phyloP scores from a whole-genome alignment of 2,888 invertebrate species.

The Drosophila cognata region DNA sequence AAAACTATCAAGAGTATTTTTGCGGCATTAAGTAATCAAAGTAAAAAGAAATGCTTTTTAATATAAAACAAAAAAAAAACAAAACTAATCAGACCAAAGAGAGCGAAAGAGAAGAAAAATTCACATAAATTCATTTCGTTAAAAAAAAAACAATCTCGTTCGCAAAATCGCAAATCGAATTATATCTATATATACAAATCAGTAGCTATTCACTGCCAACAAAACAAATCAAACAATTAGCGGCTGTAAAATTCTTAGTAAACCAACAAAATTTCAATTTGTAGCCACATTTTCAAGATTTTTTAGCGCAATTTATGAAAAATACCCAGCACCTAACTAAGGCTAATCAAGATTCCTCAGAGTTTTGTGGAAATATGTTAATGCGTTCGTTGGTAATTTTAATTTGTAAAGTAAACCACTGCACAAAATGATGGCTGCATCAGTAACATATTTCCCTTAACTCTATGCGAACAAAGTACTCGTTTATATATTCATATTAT shows the following conservation, averaged over 20 bases:
- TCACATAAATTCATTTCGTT: constrained; percentile 56
- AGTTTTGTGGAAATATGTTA: constrained; percentile 52
- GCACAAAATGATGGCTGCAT: constrained; percentile 13
- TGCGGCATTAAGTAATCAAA: constrained; percentile 60
- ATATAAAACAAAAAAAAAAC: constrained; percentile 9
- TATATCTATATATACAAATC: constrained; percentile 26
- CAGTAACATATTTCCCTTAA: constrained; percentile 41
- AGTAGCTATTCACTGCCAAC: constrained; percentile 50
- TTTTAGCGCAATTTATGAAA: constrained; percentile 38
- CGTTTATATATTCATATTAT: constrained; percentile 15
- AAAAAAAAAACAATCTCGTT: constrained; percentile 54
- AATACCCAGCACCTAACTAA: constrained; percentile 26
- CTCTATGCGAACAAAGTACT: constrained; percentile 19
- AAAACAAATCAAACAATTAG: constrained; percentile 53
- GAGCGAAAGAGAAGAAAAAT: constrained; percentile 77
- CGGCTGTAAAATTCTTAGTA: constrained; percentile 58
- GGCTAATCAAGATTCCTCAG: constrained; percentile 10
- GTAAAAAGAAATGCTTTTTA: constrained; percentile 50
- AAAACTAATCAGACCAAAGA: constrained; percentile 64
- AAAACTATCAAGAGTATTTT: constrained; percentile 59
- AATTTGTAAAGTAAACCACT: not conserved
- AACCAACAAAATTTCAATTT: constrained; percentile 36
- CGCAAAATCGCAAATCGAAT: constrained; percentile 60
- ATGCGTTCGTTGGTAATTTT: constrained; percentile 25
- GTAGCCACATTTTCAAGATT: constrained; percentile 35